Percentiles rank a stretch among this genome's conserved stretches.
phyloP scores from a whole-genome alignment of 1,140 invertebrate species.

The Paracyclopina nana region DNA sequence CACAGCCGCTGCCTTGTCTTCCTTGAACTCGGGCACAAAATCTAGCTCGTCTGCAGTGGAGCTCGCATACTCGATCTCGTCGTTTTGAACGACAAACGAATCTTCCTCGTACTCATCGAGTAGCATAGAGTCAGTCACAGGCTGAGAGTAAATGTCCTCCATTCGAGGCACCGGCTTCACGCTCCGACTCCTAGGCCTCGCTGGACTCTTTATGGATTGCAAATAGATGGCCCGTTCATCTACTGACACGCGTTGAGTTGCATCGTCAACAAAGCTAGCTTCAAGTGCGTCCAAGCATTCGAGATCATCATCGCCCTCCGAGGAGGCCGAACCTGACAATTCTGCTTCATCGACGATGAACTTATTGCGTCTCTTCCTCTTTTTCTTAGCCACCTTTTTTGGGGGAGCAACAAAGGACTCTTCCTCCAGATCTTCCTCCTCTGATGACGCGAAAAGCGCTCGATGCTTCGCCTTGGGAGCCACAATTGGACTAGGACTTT shows the following conservation, averaged over 20 bases:
- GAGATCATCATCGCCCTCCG: background rate
- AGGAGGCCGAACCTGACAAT: background rate
- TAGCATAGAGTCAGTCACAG: too few species aligned
- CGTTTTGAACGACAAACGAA: conserved; percentile 5
- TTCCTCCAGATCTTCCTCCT: too few species aligned
- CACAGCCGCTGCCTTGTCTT: too few species aligned
- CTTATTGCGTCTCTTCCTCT: too few species aligned
- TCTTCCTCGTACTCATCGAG: conserved; percentile 1
- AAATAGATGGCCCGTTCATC: conserved; percentile 6
- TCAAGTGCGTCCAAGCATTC: background rate
- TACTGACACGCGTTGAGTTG: background rate
- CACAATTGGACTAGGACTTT: too few species aligned
- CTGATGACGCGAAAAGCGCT: too few species aligned
- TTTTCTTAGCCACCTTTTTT: too few species aligned
- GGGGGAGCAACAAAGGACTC: too few species aligned
- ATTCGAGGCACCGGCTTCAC: conserved; percentile 3
- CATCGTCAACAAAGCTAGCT: conserved; percentile 12
- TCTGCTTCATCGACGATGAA: too few species aligned
- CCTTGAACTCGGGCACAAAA: too few species aligned
- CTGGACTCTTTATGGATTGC: background rate
- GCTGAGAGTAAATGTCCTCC: conserved; percentile 6
- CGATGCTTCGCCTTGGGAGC: too few species aligned
- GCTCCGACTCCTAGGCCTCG: background rate
- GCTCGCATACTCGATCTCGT: background rate
- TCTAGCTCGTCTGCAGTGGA: too few species aligned